phyloP scores from a whole-genome alignment of 1,140 invertebrate genomes.

The Conus ventricosus region DNA sequence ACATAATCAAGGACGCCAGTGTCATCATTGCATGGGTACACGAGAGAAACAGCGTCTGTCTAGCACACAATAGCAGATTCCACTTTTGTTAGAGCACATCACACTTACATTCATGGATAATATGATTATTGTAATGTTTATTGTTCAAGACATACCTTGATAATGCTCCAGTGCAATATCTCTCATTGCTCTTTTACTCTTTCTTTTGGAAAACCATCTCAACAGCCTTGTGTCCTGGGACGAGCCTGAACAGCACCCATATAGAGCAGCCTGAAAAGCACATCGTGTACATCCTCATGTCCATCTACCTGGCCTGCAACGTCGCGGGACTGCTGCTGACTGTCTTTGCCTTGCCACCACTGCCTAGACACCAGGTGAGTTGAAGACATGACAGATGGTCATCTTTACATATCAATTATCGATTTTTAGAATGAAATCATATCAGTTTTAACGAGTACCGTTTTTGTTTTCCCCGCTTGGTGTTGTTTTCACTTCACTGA shows the following conservation, averaged over 20 bases:
- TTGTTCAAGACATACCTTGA: no score
- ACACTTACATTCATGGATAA: no score
- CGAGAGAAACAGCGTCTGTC: no score
- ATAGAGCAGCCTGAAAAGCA: constrained; percentile 47
- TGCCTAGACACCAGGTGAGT: constrained; percentile 36
- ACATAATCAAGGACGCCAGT: no score
- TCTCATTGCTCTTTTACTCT: no score
- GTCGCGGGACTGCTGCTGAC: constrained; percentile 54
- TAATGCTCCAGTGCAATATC: no score
- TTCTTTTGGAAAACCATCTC: no score
- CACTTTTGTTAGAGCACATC: no score
- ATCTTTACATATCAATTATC: neutral
- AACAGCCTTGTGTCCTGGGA: constrained; percentile 7
- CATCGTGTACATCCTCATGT: constrained; percentile 61
- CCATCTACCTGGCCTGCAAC: constrained; percentile 58
- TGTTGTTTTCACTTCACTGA: no score
- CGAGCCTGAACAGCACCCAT: constrained; percentile 24
- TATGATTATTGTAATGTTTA: no score
- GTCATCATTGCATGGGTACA: no score
- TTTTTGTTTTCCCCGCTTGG: neutral
- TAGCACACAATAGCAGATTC: no score
- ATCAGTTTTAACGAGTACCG: neutral
- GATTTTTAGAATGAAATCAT: neutral
- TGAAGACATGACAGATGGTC: neutral
- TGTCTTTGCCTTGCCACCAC: constrained; percentile 49